Conservation (phyloP, 2,113 vertebrate species). For the Phyllopteryx taeniolatus region DNA sequence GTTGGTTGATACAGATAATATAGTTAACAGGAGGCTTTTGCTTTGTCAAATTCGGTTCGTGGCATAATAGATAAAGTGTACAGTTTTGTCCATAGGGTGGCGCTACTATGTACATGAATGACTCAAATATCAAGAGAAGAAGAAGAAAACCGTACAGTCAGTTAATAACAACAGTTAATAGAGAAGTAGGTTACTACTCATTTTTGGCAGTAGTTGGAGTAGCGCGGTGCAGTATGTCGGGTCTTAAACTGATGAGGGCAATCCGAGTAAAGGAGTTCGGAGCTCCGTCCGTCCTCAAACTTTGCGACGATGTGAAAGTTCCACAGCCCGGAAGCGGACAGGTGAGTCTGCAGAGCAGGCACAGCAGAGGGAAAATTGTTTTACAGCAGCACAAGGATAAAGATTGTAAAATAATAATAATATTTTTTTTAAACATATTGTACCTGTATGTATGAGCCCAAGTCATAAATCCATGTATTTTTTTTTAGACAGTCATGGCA, state of each 20-base stretch:
- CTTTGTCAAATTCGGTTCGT: not conserved
- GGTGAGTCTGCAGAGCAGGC: slow-evolving; percentile 61
- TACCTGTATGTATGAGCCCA: too few relatives aligned
- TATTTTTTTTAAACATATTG: too few relatives aligned
- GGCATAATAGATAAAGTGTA: not conserved
- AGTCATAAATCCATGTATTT: too few relatives aligned
- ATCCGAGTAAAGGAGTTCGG: slow-evolving; percentile 87
- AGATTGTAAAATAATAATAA: too few relatives aligned
- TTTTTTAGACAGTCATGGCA: too few relatives aligned
- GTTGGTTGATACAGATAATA: too few relatives aligned
- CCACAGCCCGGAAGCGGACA: slow-evolving; percentile 77
- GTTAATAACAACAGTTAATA: too few relatives aligned
- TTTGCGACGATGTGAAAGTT: slow-evolving; percentile 71
- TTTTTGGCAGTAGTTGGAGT: too few relatives aligned
- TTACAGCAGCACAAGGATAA: too few relatives aligned
- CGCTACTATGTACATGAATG: not conserved
- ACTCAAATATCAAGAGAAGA: not conserved
- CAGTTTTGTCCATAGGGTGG: not conserved
- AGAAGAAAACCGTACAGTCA: not conserved
- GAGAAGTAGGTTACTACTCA: too few relatives aligned
- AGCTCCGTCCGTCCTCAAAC: slow-evolving; percentile 81
- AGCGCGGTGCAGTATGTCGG: slow-evolving; percentile 66
- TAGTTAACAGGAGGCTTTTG: too few relatives aligned
- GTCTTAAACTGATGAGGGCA: slow-evolving; percentile 81
- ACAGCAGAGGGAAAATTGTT: too few relatives aligned